A percentile compares a stretch with the other conserved stretches of the same genome.
phyloP scores from a whole-genome alignment of 2,113 vertebrate genomes.

The Indicator indicator region DNA sequence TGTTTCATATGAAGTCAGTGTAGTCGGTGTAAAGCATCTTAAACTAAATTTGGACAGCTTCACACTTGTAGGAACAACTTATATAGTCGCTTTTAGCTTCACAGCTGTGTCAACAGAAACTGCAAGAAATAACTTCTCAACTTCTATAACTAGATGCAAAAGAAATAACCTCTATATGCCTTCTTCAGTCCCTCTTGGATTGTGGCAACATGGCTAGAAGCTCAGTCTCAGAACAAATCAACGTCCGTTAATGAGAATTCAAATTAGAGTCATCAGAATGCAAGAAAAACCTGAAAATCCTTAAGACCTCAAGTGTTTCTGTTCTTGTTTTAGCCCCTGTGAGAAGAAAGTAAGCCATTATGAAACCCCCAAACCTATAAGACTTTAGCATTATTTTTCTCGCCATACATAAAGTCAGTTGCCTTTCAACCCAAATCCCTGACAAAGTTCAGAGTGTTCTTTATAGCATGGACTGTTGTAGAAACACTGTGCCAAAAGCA shows the following conservation, averaged over 20 bases:
- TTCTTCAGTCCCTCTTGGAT: background rate
- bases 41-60: constrained; percentile 42
- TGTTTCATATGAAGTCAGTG: background rate
- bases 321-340: background rate
- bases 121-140: constrained; percentile 17
- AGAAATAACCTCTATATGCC: background rate
- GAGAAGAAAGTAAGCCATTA: background rate
- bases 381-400: background rate
- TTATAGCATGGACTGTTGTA: background rate
- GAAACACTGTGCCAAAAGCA: background rate
- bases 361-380: background rate
- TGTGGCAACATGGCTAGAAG: background rate
- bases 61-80: background rate
- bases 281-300: background rate
- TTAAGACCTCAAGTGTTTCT: background rate
- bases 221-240: background rate
- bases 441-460: background rate
- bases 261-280: background rate
- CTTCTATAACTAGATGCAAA: background rate
- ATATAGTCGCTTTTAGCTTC: constrained; percentile 1
- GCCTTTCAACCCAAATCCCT: background rate
- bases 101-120: constrained; percentile 51
- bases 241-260: background rate
- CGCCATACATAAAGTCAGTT: background rate
- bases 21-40: constrained; percentile 3